Evolutionary conservation across 2,888 invertebrate genomes (phyloP), one percentile per base, ranked within the genome.

Genomic region (Conistra vaccinii): DNA sequence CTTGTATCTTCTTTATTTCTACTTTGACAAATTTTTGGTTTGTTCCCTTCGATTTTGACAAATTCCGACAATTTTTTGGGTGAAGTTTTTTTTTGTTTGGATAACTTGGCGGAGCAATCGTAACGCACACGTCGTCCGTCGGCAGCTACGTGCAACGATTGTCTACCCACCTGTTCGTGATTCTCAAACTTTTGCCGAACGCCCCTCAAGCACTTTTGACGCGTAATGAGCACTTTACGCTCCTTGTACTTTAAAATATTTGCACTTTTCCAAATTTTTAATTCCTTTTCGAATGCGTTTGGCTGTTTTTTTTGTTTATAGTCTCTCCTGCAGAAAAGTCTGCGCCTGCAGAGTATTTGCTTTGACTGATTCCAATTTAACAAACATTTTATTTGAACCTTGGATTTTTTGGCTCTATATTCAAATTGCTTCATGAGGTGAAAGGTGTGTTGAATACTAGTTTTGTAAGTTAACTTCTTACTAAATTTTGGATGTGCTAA

Each of bases 191-290:
- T 87, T 89, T 87, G 84, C 84, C 87, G 87, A 87, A 90, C 85
- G 83, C 88, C 81, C 73, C 78, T 80, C 89, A 84, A 93, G 92
- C 86, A 88, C 90, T 92, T 90, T 91, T 90, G 89, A 88, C 89
- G 86, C 91, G 90, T 95, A 95, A 95, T 94, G 95, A 95, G 93
- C 93, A 91, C 94, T 93, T 91, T 88, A 78, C 92, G 89, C 90
- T 89, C 92, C 90, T 88, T 85, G 88, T 66, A 78, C 69, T 92
- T 90, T 92, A 90, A 93, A 94, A 93, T 93, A 92, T 95, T 92
- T 92, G 90, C 92, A 90, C 92, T 93, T 92, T 92, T 89, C 86
- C 89, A 88, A 91, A 89, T 78, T 80, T 80, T 76, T 66, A 35
- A 76, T 80, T 80, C 67, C 70, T 58, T 78, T 78, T 80, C 66